phyloP scores from a whole-genome alignment of 2,888 invertebrate species.

The Dryomyza anilis region DNA sequence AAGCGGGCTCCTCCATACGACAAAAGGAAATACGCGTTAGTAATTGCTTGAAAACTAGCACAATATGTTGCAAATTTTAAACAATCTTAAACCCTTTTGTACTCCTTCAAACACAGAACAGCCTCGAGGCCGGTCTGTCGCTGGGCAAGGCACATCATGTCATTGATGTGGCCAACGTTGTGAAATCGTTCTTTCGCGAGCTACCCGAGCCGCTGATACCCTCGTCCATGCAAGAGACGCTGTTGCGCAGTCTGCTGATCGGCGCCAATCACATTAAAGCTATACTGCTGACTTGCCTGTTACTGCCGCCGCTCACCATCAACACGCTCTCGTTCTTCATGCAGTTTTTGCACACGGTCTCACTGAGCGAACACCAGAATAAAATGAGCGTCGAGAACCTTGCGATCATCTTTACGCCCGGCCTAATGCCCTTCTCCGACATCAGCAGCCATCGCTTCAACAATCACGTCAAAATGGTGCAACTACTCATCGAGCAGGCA shows the following conservation, averaged over 20 bases:
- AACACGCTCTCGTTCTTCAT: conserved; percentile 82
- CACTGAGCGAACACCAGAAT: conserved; percentile 72
- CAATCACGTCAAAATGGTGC: conserved; percentile 73
- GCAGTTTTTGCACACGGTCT: conserved; percentile 66
- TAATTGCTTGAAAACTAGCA: too few relatives aligned
- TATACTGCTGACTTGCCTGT: conserved; percentile 70
- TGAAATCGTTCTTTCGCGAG: conserved; percentile 84
- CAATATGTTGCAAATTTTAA: conserved; percentile 59
- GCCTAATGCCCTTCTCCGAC: conserved; percentile 75
- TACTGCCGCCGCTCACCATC: conserved; percentile 78
- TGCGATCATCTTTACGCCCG: conserved; percentile 84
- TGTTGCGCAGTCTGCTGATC: conserved; percentile 71
- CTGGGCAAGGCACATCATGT: conserved; percentile 76
- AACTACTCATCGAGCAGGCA: conserved; percentile 80
- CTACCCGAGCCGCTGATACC: conserved; percentile 86
- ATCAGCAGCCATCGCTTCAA: conserved; percentile 70
- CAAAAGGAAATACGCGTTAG: conserved; percentile 81
- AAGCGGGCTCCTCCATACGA: conserved; percentile 82
- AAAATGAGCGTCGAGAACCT: conserved; percentile 85
- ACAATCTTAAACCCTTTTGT: conserved; percentile 51
- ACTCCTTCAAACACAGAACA: conserved; percentile 27
- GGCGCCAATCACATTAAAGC: conserved; percentile 65
- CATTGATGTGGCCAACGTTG: conserved; percentile 82
- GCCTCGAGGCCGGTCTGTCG: conserved; percentile 72
- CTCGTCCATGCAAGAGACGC: conserved; percentile 71